Percentiles rank a stretch among this genome's conserved stretches.
Conservation (phyloP, 1,140 invertebrate species). For the Drosophila burlai region DNA sequence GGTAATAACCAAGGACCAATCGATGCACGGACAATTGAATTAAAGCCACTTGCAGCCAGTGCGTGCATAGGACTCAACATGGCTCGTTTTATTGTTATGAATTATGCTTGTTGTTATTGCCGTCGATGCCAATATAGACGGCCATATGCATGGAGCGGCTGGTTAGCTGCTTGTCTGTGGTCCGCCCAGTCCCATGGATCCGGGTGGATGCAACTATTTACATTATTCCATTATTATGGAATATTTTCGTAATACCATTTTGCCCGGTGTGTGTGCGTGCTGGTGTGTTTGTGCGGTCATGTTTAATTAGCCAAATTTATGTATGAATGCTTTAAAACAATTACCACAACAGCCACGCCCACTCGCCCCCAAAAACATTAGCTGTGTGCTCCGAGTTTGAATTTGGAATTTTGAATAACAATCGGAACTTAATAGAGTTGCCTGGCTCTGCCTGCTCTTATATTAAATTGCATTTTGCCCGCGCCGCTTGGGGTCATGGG, state of each 20-base stretch:
- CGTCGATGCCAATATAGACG: constrained; percentile 18
- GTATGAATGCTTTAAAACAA: constrained; percentile 76
- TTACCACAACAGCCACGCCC: constrained; percentile 48
- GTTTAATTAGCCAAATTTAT: constrained; percentile 79
- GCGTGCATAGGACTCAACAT: constrained; percentile 8
- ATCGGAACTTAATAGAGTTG: constrained; percentile 52
- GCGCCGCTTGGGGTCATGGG: constrained; percentile 2
- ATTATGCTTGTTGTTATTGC: constrained; percentile 35
- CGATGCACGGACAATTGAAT: constrained; percentile 54
- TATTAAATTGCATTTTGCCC: constrained; percentile 42
- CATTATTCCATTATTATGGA: constrained; percentile 69
- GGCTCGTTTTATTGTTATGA: constrained; percentile 41
- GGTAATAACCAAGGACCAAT: constrained; percentile 40
- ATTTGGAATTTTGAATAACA: constrained; percentile 43
- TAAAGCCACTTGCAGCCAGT: constrained; percentile 43
- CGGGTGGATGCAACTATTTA: constrained; percentile 58
- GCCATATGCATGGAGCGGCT: constrained; percentile 12
- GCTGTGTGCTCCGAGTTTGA: constrained; percentile 16
- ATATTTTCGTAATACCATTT: constrained; percentile 62
- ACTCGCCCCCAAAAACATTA: constrained; percentile 21
- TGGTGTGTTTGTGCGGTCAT: constrained; percentile 45
- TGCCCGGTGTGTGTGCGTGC: constrained; percentile 4
- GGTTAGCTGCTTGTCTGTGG: constrained; percentile 26
- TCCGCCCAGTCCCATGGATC: constrained; percentile 3
- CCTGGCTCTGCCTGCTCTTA: constrained; percentile 9